Evolutionary conservation across 1,140 invertebrate species (phyloP), one percentile per base, ranked within the genome.

Genomic region (Magallana ariakensis): DNA sequence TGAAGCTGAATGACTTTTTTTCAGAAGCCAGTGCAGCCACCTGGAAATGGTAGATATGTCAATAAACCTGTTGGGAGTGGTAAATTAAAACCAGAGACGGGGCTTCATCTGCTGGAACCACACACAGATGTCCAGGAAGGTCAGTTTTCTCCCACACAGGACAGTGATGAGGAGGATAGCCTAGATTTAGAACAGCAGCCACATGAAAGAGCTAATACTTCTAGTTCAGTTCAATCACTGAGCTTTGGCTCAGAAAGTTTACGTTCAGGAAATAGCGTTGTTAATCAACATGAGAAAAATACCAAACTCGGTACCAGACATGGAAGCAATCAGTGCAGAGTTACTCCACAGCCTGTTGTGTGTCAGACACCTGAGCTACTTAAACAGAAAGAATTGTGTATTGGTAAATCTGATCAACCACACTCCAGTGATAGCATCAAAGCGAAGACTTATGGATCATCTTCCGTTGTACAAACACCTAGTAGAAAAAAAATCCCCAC

Each of bases 21-120:
- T 75, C 66, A 75, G 66, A 75, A 75, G 33, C n/a, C n/a, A n/a
- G n/a, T n/a, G n/a, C n/a, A n/a, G n/a, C 33, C 66, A 26, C 54
- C 80, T 8, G 80, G 16, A 16, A 55, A 53, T 53, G n/a, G n/a
- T n/a, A 22, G 54, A 53, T 82, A 8, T 15, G 53, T n/a, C 8
- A 19, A 54, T 54, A 82, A 82, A 82, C 80, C n/a, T 82, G 15
- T 10, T 54, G 53, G 10, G 80, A 22, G 66, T 75, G 10, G 66
- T 75, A 22, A 13, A 13, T 26, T 3, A 26, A 22, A 75, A 26
- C n/a, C 22, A 70, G 22, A 26, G 22, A 75, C 22, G 4, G 26
- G 2, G 33, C 22, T 26, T 11, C 22, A 8, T 11, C 66, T 26
- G 11, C 10, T 75, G 33, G 6, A 26, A 22, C 8, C 66, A 11